A percentile compares a stretch with the other conserved stretches of the same genome.
Conservation (phyloP, 2,888 invertebrate genomes). For the Cantharis flavilabris region DNA sequence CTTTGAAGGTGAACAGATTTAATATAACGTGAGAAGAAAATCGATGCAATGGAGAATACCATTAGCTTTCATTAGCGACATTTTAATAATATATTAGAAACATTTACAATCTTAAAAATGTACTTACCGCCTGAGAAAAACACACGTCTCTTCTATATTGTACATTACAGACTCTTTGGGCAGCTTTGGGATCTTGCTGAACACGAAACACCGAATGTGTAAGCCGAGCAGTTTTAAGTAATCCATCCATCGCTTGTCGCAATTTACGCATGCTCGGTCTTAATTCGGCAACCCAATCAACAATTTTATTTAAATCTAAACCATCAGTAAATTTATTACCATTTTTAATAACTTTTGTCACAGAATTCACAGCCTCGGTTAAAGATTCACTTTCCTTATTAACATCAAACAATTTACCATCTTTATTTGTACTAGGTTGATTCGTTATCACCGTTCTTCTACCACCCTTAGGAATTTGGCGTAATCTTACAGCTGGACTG, state of each 20-base stretch:
- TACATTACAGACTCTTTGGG: slow-evolving; percentile 72
- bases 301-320: slow-evolving; percentile 69
- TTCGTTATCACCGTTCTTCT: slow-evolving; percentile 40
- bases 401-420: slow-evolving; percentile 32
- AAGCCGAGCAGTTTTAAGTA: slow-evolving; percentile 74
- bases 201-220: slow-evolving; percentile 84
- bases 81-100: background rate
- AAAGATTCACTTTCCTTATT: slow-evolving; percentile 45
- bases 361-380: slow-evolving; percentile 60
- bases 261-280: slow-evolving; percentile 81
- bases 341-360: slow-evolving; percentile 62
- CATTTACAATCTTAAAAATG: slow-evolving; percentile 14
- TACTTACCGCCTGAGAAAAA: slow-evolving; percentile 86
- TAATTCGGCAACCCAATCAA: slow-evolving; percentile 76
- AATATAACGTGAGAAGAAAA: too few relatives aligned
- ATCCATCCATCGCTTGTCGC: slow-evolving; percentile 78
- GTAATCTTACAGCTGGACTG: slow-evolving; percentile 70
- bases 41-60: too few relatives aligned
- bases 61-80: too few relatives aligned
- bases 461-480: slow-evolving; percentile 55
- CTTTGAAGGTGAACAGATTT: too few relatives aligned
- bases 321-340: slow-evolving; percentile 77
- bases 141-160: slow-evolving; percentile 87
- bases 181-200: slow-evolving; percentile 76
- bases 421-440: slow-evolving; percentile 38